These are phyloP conservation scores for Drosophila arawakana DNA, from an alignment of 1,140 invertebrate genomes.

Conservation along the genomic window DNA sequence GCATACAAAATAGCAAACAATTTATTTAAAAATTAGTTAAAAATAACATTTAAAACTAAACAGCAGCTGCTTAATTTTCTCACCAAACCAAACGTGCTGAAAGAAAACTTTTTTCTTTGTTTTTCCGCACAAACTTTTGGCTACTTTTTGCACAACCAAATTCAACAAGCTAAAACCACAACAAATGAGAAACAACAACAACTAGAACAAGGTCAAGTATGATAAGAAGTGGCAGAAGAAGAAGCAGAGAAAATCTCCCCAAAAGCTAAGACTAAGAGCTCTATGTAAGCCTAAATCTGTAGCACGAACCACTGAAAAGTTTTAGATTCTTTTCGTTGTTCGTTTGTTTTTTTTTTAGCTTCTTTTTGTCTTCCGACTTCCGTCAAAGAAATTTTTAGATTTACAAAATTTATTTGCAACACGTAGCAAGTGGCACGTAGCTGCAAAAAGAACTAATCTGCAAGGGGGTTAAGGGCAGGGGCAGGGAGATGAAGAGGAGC, in stretches of 20 bases:
- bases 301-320: slow-evolving; percentile 25
- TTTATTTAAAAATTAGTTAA: background rate
- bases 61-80: slow-evolving; percentile 1
- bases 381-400: slow-evolving; percentile 39
- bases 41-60: background rate
- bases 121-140: slow-evolving; percentile 10
- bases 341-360: too few relatives aligned
- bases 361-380: slow-evolving; percentile 11
- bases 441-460: background rate
- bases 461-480: background rate
- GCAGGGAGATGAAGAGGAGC: background rate
- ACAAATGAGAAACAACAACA: background rate
- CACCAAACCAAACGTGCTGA: slow-evolving; percentile 14
- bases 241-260: slow-evolving; percentile 13
- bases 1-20: too few relatives aligned
- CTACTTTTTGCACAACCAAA: slow-evolving; percentile 3
- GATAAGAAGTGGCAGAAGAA: background rate
- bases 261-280: slow-evolving; percentile 1
- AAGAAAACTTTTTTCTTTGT: slow-evolving; percentile 15
- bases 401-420: slow-evolving; percentile 44
- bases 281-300: background rate
- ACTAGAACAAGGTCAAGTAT: slow-evolving; percentile 20
- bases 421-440: slow-evolving; percentile 26
- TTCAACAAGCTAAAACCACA: slow-evolving; percentile 25
- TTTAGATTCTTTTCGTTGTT: background rate